phyloP scores from a whole-genome alignment of 2,797 vertebrate genomes.

The Cephalopachus bancanus region DNA sequence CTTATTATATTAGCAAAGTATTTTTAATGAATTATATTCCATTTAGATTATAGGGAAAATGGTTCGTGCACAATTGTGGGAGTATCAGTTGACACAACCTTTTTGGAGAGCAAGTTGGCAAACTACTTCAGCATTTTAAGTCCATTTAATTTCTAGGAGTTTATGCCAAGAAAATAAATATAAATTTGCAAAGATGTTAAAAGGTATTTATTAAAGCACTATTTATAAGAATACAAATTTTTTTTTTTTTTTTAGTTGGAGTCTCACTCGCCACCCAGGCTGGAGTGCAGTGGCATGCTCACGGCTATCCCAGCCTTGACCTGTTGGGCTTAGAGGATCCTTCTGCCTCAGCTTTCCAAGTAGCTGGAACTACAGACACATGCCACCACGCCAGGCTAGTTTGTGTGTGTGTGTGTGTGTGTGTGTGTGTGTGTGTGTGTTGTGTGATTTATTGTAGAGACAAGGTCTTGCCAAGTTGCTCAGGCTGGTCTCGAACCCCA shows the following conservation, averaged over 20 bases:
- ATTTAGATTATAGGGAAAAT: constrained; percentile 60
- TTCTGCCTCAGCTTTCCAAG: too few species aligned
- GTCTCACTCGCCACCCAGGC: too few species aligned
- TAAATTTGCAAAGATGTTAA: constrained; percentile 72
- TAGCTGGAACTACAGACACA: too few species aligned
- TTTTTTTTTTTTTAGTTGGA: background rate
- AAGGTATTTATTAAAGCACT: constrained; percentile 66
- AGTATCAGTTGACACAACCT: constrained; percentile 66
- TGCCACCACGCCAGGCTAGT: too few species aligned
- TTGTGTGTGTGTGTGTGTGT: too few species aligned
- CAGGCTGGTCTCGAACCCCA: too few species aligned
- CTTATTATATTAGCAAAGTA: constrained; percentile 60
- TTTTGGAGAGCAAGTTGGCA: constrained; percentile 71
- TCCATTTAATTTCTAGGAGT: constrained; percentile 66
- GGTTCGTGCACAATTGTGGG: constrained; percentile 63
- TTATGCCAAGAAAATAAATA: constrained; percentile 79
- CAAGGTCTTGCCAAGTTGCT: too few species aligned
- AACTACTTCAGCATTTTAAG: constrained; percentile 75
- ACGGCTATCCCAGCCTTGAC: too few species aligned
- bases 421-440: too few species aligned
- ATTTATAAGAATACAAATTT: constrained; percentile 68
- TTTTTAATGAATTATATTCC: constrained; percentile 51
- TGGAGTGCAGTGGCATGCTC: too few species aligned
- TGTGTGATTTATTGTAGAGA: too few species aligned
- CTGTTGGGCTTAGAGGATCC: too few species aligned